Conservation (phyloP, 2,888 invertebrate genomes). For the Ischnura elegans region DNA sequence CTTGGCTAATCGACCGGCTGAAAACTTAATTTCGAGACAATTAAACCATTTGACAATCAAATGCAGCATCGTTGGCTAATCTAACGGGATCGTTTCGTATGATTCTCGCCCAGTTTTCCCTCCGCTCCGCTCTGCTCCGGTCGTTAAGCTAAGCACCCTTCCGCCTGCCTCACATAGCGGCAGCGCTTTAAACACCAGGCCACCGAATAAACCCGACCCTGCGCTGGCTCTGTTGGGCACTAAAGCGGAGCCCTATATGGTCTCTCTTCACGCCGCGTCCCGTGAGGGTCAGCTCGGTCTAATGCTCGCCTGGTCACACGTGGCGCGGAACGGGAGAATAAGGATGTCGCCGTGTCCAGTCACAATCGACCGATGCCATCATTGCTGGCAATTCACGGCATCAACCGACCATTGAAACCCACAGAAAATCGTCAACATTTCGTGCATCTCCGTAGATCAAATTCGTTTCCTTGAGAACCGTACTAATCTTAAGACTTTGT, state of each 20-base stretch:
- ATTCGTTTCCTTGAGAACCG: too few relatives aligned
- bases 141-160: conserved; percentile 29
- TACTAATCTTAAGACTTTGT: too few relatives aligned
- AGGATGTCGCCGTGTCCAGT: too few relatives aligned
- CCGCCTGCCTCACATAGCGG: not conserved
- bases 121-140: not conserved
- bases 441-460: too few relatives aligned
- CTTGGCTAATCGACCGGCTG: not conserved
- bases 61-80: not conserved
- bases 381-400: too few relatives aligned
- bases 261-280: not conserved
- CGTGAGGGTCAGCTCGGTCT: conserved; percentile 40
- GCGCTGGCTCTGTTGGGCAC: not conserved
- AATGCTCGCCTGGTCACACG: conserved; percentile 18
- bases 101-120: conserved; percentile 7
- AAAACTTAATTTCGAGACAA: conserved; percentile 20
- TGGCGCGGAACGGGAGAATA: too few relatives aligned
- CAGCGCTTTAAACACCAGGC: conserved; percentile 20
- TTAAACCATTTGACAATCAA: not conserved
- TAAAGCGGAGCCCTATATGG: not conserved
- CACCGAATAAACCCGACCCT: conserved; percentile 29
- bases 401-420: too few relatives aligned
- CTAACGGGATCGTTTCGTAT: not conserved
- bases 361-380: too few relatives aligned
- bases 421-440: too few relatives aligned